phyloP scores from a whole-genome alignment of 2,888 invertebrate genomes.

The Leptopilina myrica region DNA sequence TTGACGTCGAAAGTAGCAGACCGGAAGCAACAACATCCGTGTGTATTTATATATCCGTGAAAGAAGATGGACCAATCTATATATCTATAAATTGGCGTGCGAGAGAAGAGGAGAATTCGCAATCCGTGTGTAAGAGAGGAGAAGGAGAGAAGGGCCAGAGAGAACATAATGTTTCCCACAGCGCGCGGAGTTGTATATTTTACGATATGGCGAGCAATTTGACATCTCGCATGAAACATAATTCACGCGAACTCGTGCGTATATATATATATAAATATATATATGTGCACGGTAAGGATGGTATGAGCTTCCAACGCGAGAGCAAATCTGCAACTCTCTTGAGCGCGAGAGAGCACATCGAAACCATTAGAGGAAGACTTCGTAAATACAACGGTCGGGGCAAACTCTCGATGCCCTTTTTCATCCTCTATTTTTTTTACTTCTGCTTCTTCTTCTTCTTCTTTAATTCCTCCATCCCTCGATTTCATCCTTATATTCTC shows the following conservation, averaged over 20 bases:
- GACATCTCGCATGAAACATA: conserved; percentile 77
- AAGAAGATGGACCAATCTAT: conserved; percentile 55
- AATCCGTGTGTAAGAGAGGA: conserved; percentile 30
- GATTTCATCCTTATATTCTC: conserved; percentile 40
- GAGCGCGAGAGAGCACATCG: conserved; percentile 66
- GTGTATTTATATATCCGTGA: conserved; percentile 3
- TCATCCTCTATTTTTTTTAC: conserved; percentile 43
- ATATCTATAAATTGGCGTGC: conserved; percentile 55
- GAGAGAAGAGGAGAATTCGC: conserved; percentile 42
- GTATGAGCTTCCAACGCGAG: conserved; percentile 51
- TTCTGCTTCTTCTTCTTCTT: background rate
- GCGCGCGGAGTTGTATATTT: conserved; percentile 76
- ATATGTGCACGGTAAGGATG: conserved; percentile 1
- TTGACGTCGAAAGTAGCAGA: conserved; percentile 42
- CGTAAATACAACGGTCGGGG: conserved; percentile 69
- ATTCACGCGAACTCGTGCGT: conserved; percentile 70
- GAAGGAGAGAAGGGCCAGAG: conserved; percentile 45
- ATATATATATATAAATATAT: conserved; percentile 10
- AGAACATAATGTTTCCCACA: conserved; percentile 76
- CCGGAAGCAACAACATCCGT: conserved; percentile 53
- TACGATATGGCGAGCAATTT: conserved; percentile 77
- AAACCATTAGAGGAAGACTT: conserved; percentile 70
- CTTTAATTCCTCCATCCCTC: conserved; percentile 47
- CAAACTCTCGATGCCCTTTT: conserved; percentile 55
- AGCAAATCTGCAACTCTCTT: conserved; percentile 53